Evolutionary conservation across 2,888 invertebrate genomes (phyloP).

Genomic region (Oegoconia quadripuncta): DNA sequence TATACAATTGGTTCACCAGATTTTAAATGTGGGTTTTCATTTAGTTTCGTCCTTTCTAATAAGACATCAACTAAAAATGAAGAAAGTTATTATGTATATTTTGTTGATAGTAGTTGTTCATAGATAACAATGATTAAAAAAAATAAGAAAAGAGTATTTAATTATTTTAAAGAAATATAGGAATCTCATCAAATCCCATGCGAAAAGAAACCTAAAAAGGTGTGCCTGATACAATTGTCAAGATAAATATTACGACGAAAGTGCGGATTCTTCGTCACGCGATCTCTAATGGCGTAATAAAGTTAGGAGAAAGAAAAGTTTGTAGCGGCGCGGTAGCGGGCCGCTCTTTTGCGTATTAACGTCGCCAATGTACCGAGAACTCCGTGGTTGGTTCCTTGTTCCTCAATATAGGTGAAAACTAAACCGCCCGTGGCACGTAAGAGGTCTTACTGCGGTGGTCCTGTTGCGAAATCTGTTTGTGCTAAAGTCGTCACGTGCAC

Average conservation of each 20-base stretch:
- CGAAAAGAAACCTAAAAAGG: slow-evolving; percentile 33
- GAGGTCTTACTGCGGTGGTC: slow-evolving; percentile 48
- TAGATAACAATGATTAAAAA: too few relatives aligned
- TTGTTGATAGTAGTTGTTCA: too few relatives aligned
- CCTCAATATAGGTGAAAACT: slow-evolving; percentile 26
- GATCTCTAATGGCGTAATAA: slow-evolving; percentile 75
- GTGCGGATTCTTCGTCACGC: slow-evolving; percentile 67
- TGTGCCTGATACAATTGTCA: slow-evolving; percentile 52
- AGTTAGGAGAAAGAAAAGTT: slow-evolving; percentile 73
- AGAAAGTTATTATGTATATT: too few relatives aligned
- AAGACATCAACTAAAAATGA: too few relatives aligned
- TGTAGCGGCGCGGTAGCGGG: slow-evolving; percentile 41
- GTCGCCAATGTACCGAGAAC: slow-evolving; percentile 50
- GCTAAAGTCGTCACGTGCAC: slow-evolving; percentile 76
- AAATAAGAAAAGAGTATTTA: too few relatives aligned
- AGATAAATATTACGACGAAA: slow-evolving; percentile 60
- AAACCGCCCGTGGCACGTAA: slow-evolving; percentile 26
- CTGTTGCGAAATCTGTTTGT: slow-evolving; percentile 74
- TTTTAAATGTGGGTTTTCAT: too few relatives aligned
- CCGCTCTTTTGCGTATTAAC: slow-evolving; percentile 73
- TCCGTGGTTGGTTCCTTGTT: slow-evolving; percentile 30
- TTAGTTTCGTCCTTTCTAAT: too few relatives aligned
- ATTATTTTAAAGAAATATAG: too few relatives aligned
- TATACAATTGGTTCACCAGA: too few relatives aligned
- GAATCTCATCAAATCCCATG: slow-evolving; percentile 6